Conservation (phyloP, 1,140 invertebrate species). For the Vanessa tameamea region DNA sequence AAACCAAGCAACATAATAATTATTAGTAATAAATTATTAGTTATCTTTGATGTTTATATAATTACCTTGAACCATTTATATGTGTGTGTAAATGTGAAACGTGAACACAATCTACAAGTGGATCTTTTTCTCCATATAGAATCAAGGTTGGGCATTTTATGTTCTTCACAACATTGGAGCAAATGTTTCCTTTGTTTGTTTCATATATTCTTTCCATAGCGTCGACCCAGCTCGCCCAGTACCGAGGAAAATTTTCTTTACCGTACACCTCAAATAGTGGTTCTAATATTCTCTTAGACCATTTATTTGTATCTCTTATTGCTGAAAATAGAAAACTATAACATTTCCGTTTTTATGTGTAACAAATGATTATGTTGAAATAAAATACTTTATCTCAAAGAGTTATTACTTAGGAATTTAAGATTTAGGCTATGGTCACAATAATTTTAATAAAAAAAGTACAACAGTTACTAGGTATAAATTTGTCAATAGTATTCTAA, state of each 20-base stretch:
- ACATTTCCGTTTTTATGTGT: too few relatives aligned
- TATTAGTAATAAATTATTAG: too few relatives aligned
- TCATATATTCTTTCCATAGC: conserved; percentile 82
- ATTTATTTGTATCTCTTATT: conserved; percentile 86
- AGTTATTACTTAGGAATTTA: too few relatives aligned
- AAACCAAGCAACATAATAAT: too few relatives aligned
- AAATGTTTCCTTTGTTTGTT: conserved; percentile 86
- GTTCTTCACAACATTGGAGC: conserved; percentile 83
- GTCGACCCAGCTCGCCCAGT: conserved; percentile 89
- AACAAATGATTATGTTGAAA: too few relatives aligned
- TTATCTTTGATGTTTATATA: not conserved
- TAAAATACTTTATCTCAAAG: too few relatives aligned
- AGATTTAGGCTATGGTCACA: too few relatives aligned
- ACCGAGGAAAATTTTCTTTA: conserved; percentile 84
- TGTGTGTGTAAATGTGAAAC: conserved; percentile 85
- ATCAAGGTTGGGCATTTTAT: conserved; percentile 89
- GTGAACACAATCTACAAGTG: conserved; percentile 87
- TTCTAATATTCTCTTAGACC: conserved; percentile 89
- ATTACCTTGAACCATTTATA: conserved; percentile 84
- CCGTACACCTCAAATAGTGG: conserved; percentile 89
- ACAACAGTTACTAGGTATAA: too few relatives aligned
- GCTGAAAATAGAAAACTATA: conserved; percentile 48
- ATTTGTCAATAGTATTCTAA: too few relatives aligned
- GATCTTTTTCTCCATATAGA: conserved; percentile 91
- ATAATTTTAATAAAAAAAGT: not conserved